phyloP scores from a whole-genome alignment of 2,888 invertebrate species.

The Priocnemis perturbator region DNA sequence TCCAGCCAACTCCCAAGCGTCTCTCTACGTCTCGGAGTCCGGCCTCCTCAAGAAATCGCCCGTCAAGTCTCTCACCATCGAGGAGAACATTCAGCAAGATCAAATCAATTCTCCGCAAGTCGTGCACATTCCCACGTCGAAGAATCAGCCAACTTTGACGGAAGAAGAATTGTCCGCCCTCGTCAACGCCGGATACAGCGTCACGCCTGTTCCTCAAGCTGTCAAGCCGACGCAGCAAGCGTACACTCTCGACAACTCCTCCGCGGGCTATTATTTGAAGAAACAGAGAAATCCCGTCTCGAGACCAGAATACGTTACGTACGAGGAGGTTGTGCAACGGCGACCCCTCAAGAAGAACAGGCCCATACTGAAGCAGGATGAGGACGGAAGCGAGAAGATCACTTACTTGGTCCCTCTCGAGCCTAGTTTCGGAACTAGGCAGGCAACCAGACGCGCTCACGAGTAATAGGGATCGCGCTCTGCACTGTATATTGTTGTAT shows the following conservation, averaged over 20 bases:
- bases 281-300: conserved; percentile 60
- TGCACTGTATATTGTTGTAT: background rate
- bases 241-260: conserved; percentile 58
- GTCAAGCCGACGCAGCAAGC: conserved; percentile 58
- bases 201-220: conserved; percentile 66
- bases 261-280: conserved; percentile 64
- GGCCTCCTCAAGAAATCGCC: conserved; percentile 69
- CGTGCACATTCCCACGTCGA: conserved; percentile 61
- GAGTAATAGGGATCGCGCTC: conserved; percentile 23
- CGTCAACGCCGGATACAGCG: conserved; percentile 70
- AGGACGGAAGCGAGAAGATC: conserved; percentile 63
- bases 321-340: conserved; percentile 62
- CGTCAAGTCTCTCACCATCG: conserved; percentile 68
- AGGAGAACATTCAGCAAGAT: conserved; percentile 66
- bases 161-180: conserved; percentile 68
- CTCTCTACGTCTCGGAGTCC: conserved; percentile 68
- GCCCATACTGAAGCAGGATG: conserved; percentile 62
- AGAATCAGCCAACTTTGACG: conserved; percentile 59
- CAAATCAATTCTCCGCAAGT: conserved; percentile 58
- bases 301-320: conserved; percentile 66
- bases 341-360: conserved; percentile 64
- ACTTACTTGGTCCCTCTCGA: conserved; percentile 69
- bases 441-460: conserved; percentile 32
- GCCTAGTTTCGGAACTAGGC: conserved; percentile 62
- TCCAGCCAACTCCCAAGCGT: conserved; percentile 57